Percentiles rank a stretch among this genome's conserved stretches.
These are phyloP conservation scores for Zaprionus taronus DNA, from an alignment of 1,140 invertebrate species.

Conservation along the genomic window DNA sequence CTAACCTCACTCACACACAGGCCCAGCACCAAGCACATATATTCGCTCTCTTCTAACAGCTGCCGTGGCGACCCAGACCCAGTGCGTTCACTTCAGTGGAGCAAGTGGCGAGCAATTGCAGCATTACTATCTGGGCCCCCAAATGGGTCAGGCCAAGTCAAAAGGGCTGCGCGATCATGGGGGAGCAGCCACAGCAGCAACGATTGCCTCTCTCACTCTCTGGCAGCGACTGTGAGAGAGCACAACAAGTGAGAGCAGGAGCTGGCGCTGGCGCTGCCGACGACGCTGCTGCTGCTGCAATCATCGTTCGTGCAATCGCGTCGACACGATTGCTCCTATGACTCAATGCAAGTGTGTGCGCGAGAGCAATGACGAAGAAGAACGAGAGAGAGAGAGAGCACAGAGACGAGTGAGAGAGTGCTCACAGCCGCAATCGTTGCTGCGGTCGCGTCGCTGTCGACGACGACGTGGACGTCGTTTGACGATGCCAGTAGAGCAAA, in stretches of 20 bases:
- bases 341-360: slow-evolving; percentile 75
- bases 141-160: slow-evolving; percentile 77
- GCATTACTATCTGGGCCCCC: slow-evolving; percentile 46
- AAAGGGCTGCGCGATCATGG: slow-evolving; percentile 77
- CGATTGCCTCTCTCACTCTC: neutral
- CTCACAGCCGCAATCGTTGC: slow-evolving; percentile 19
- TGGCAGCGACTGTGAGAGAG: slow-evolving; percentile 8
- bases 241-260: slow-evolving; percentile 43
- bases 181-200: slow-evolving; percentile 28
- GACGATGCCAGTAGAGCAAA: slow-evolving; percentile 79
- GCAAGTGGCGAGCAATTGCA: slow-evolving; percentile 58
- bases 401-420: slow-evolving; percentile 11
- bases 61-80: slow-evolving; percentile 74
- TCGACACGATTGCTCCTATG: slow-evolving; percentile 66
- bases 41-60: slow-evolving; percentile 45
- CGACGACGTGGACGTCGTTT: slow-evolving; percentile 29
- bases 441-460: slow-evolving; percentile 5
- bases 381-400: neutral
- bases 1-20: slow-evolving; percentile 1
- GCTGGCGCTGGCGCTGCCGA: slow-evolving; percentile 33
- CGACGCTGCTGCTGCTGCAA: slow-evolving; percentile 31
- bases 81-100: slow-evolving; percentile 60
- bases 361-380: slow-evolving; percentile 23
- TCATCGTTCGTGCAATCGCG: slow-evolving; percentile 54
- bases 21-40: neutral